A percentile compares a stretch with the other conserved stretches of the same genome.
phyloP scores from a whole-genome alignment of 2,113 vertebrate genomes.

The Coracopsis vasa region DNA sequence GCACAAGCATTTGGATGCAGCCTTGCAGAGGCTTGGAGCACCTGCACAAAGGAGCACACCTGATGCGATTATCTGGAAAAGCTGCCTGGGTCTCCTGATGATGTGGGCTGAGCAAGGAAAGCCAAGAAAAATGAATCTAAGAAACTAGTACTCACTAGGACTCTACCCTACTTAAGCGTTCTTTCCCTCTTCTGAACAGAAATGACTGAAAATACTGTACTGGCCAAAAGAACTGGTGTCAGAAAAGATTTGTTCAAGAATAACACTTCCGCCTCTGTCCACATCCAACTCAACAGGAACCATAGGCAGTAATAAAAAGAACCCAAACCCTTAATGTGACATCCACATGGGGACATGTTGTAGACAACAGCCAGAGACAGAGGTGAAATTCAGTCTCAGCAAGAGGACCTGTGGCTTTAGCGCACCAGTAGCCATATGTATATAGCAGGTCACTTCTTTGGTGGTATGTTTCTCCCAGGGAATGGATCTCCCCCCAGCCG shows the following conservation, averaged over 20 bases:
- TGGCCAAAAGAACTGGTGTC: background rate
- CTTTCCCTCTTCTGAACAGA: background rate
- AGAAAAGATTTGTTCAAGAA: background rate
- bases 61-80: background rate
- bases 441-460: background rate
- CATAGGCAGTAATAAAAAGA: background rate
- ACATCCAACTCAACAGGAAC: background rate
- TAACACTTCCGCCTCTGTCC: background rate
- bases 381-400: background rate
- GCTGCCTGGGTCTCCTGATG: background rate
- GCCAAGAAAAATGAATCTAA: background rate
- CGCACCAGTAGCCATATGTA: background rate
- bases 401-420: background rate
- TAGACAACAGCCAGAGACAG: background rate
- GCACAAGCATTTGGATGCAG: rapidly evolving
- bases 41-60: rapidly evolving
- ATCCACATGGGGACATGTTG: background rate
- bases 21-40: background rate
- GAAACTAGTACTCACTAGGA: background rate
- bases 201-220: background rate
- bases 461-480: rapidly evolving
- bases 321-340: background rate
- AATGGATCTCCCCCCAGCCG: background rate
- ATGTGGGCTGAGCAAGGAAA: background rate
- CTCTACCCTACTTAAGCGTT: background rate